Percentiles rank a stretch among this genome's conserved stretches.
Conservation (phyloP, 2,113 vertebrate genomes). For the Henicopernis longicauda region DNA sequence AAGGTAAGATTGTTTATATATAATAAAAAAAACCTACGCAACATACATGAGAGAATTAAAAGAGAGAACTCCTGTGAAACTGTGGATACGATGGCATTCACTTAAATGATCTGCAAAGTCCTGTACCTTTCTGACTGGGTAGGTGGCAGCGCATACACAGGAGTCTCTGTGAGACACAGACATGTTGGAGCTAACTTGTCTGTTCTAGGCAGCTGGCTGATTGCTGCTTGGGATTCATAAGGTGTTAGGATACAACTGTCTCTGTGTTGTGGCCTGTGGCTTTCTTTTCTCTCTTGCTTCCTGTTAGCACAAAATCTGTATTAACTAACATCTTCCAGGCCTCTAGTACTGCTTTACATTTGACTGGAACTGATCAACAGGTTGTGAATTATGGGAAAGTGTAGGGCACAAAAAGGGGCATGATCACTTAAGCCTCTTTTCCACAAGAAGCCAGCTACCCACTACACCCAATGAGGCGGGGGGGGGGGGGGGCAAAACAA, state of each 20-base stretch:
- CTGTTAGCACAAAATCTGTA: not conserved
- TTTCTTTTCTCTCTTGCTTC: not conserved
- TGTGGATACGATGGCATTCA: not conserved
- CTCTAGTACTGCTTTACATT: not conserved
- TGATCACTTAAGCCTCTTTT: not conserved
- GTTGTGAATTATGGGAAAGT: not conserved
- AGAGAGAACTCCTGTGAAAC: not conserved
- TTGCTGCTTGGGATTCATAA: not conserved
- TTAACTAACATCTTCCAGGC: not conserved
- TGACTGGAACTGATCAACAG: not conserved
- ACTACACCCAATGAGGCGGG: not conserved
- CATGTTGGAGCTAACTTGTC: not conserved
- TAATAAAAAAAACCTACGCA: not conserved
- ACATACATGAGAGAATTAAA: not conserved
- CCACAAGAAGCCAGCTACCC: not conserved
- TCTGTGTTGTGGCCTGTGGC: not conserved
- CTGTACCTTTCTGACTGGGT: not conserved
- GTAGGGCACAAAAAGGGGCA: not conserved
- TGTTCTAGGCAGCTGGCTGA: not conserved
- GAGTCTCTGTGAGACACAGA: not conserved
- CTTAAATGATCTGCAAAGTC: not conserved
- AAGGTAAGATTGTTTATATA: slow-evolving; percentile 58
- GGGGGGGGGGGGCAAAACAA: no score
- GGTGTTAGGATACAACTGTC: not conserved
- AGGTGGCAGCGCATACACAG: rapidly evolving